Conservation (phyloP, 2,113 vertebrate genomes). For the Ailuropoda melanoleuca region DNA sequence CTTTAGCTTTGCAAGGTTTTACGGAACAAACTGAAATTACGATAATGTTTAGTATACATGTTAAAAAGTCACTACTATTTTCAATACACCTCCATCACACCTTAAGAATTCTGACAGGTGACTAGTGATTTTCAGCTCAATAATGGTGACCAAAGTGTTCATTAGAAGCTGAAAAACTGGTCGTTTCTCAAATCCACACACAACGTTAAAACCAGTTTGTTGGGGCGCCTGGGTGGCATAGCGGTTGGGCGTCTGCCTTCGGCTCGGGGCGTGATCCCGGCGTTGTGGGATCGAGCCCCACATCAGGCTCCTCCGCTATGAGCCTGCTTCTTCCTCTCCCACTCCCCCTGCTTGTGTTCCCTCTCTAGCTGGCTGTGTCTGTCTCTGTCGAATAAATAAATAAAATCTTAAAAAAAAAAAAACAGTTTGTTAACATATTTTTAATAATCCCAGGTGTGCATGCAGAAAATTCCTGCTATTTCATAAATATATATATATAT, state of each 20-base stretch:
- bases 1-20: neutral
- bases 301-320: too few relatives aligned
- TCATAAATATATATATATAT: neutral
- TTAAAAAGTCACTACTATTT: neutral
- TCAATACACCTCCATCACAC: neutral
- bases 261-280: too few relatives aligned
- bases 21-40: neutral
- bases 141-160: neutral
- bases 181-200: neutral
- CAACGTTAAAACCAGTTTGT: neutral
- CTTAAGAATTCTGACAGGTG: neutral
- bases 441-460: neutral
- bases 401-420: too few relatives aligned
- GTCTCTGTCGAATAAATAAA: too few relatives aligned
- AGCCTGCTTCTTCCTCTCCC: too few relatives aligned
- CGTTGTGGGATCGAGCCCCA: too few relatives aligned
- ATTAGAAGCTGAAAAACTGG: neutral
- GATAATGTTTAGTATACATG: neutral
- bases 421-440: constrained; percentile 2
- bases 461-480: neutral
- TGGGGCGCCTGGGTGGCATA: too few relatives aligned
- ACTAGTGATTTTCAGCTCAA: neutral
- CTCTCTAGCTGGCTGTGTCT: too few relatives aligned
- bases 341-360: too few relatives aligned
- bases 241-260: too few relatives aligned